phyloP scores from a whole-genome alignment of 2,797 vertebrate species.

The Ctenosaura bakeri region DNA sequence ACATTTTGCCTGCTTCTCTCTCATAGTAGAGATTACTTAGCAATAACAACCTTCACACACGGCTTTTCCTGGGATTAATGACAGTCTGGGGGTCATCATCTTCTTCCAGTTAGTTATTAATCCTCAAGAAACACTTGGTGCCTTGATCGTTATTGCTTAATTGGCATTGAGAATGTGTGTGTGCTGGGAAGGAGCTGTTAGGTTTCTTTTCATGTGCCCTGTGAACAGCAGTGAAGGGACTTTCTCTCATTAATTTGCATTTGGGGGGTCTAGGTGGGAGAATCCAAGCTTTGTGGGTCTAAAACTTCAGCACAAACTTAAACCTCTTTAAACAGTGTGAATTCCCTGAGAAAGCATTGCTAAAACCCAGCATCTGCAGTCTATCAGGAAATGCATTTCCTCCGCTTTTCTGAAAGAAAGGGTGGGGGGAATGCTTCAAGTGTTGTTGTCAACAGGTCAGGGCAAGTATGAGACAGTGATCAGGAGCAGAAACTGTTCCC shows the following conservation, averaged over 20 bases:
- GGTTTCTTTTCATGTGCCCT: constrained; percentile 75
- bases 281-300: constrained; percentile 60
- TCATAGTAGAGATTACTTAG: constrained; percentile 73
- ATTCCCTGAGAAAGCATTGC: constrained; percentile 67
- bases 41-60: constrained; percentile 77
- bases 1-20: constrained; percentile 57
- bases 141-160: constrained; percentile 82
- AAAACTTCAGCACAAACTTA: constrained; percentile 69
- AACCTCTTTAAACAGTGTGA: constrained; percentile 64
- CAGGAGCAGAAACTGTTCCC: constrained; percentile 41
- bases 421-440: not conserved
- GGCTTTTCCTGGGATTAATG: constrained; percentile 85
- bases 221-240: constrained; percentile 63
- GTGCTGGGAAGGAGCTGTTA: constrained; percentile 60
- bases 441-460: constrained; percentile 39
- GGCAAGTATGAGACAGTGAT: constrained; percentile 21
- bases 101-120: constrained; percentile 81
- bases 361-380: constrained; percentile 70
- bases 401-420: not conserved
- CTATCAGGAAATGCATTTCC: constrained; percentile 55
- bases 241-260: constrained; percentile 75
- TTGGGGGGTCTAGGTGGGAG: constrained; percentile 67
- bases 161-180: constrained; percentile 76
- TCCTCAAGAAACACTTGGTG: constrained; percentile 81
- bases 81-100: constrained; percentile 83